These are phyloP conservation scores for Ammospiza caudacuta DNA, from an alignment of 2,113 vertebrate species.

Conservation along the genomic window DNA sequence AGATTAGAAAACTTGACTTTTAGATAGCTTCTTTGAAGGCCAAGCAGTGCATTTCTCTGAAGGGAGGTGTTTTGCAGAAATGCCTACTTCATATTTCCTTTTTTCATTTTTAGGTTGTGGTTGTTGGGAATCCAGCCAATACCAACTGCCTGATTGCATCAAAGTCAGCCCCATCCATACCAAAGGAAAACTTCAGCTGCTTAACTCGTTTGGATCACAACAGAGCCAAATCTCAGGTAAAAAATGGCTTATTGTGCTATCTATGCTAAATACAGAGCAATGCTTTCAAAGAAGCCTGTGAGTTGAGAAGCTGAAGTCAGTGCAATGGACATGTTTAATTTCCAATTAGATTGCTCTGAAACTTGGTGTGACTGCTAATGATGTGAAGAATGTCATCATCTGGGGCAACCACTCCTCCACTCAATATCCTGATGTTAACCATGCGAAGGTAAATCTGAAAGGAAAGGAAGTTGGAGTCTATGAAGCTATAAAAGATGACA, in stretches of 20 bases:
- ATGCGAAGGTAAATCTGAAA: constrained; percentile 82
- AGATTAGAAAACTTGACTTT: background rate
- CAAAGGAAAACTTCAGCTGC: constrained; percentile 98
- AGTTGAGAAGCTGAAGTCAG: background rate
- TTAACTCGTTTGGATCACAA: constrained; percentile 98
- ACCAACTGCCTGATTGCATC: constrained; percentile 96
- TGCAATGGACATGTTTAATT: background rate
- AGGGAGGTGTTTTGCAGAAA: background rate
- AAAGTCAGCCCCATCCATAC: constrained; percentile 95
- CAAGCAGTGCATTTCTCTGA: background rate
- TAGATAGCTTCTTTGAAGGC: background rate
- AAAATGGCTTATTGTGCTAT: background rate
- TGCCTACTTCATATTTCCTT: background rate
- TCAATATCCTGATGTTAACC: constrained; percentile 94
- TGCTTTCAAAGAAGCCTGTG: background rate
- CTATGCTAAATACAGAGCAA: background rate
- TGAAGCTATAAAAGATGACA: constrained; percentile 89
- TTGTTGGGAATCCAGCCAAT: constrained; percentile 97
- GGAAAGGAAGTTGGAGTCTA: constrained; percentile 84
- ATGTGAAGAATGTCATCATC: constrained; percentile 96
- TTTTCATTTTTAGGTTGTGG: constrained; percentile 81
- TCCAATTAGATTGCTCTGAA: constrained; percentile 87
- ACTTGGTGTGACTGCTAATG: constrained; percentile 83
- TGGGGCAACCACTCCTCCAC: constrained; percentile 99
- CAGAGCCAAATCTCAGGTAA: constrained; percentile 92